A percentile compares a stretch with the other conserved stretches of the same genome.
These are phyloP conservation scores for Heliconius hermathena DNA, from an alignment of 1,140 invertebrate species.

Conservation along the genomic window DNA sequence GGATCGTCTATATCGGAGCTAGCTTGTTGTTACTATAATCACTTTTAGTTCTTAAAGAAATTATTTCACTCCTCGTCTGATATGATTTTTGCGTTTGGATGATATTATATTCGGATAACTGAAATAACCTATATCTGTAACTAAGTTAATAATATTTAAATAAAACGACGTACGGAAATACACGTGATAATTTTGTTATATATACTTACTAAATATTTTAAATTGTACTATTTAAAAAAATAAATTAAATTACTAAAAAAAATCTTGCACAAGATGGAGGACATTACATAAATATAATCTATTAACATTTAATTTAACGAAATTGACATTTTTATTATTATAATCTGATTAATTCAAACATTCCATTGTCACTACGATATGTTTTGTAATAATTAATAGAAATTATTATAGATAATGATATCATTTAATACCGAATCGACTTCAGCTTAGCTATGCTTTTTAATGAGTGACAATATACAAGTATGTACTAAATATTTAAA, in stretches of 20 bases:
- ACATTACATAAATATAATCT: neutral
- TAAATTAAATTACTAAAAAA: no score
- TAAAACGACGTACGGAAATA: no score
- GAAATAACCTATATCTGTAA: no score
- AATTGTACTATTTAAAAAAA: no score
- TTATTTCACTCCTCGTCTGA: neutral
- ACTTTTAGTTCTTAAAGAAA: neutral
- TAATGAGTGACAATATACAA: neutral
- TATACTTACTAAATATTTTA: no score
- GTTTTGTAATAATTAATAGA: neutral
- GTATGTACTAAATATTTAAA: neutral
- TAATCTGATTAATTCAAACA: neutral
- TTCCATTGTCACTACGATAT: neutral
- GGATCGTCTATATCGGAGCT: neutral
- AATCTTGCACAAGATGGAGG: no score
- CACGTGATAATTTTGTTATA: no score
- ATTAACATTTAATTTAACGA: neutral
- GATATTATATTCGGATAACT: no score
- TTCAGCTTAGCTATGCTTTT: neutral
- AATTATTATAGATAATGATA: neutral
- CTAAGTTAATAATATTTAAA: no score
- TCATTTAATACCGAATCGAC: neutral
- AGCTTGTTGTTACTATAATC: neutral
- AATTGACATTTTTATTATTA: neutral
- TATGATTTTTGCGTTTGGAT: no score